These are phyloP conservation scores for Dione juno DNA, from an alignment of 2,888 invertebrate genomes.

Conservation along the genomic window DNA sequence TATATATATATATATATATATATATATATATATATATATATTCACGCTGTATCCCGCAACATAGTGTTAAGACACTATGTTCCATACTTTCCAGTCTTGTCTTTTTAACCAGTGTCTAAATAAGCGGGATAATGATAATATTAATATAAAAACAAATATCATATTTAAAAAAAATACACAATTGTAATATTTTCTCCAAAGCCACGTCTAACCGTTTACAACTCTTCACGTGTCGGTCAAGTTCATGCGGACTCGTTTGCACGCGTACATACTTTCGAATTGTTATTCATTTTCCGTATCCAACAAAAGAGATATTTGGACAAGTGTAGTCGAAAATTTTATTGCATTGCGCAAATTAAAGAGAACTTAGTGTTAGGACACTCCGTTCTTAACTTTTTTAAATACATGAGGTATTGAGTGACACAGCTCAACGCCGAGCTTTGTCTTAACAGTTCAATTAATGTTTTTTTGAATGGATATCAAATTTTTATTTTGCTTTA, in stretches of 20 bases:
- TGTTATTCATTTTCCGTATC: slow-evolving; percentile 49
- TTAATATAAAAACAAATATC: neutral
- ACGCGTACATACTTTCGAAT: slow-evolving; percentile 62
- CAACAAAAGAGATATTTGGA: slow-evolving; percentile 54
- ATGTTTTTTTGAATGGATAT: too few species aligned
- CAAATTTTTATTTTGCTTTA: too few species aligned
- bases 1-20: too few species aligned
- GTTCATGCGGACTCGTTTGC: slow-evolving; percentile 58
- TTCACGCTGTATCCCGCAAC: too few species aligned
- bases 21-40: too few species aligned
- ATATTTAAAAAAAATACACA: neutral
- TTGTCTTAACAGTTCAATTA: neutral
- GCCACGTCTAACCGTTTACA: slow-evolving; percentile 41
- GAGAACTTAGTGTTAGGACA: neutral
- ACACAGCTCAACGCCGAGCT: neutral
- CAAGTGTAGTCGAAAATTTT: slow-evolving; percentile 15
- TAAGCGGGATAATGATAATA: too few species aligned
- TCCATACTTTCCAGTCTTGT: too few species aligned
- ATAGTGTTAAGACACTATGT: too few species aligned
- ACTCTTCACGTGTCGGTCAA: slow-evolving; percentile 52
- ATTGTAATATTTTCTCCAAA: neutral
- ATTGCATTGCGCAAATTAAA: neutral
- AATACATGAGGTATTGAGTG: neutral
- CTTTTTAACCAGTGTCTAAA: too few species aligned
- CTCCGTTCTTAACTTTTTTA: neutral